Evolutionary conservation across 2,113 vertebrate species (phyloP).

Genomic region (Scalopus aquaticus): DNA sequence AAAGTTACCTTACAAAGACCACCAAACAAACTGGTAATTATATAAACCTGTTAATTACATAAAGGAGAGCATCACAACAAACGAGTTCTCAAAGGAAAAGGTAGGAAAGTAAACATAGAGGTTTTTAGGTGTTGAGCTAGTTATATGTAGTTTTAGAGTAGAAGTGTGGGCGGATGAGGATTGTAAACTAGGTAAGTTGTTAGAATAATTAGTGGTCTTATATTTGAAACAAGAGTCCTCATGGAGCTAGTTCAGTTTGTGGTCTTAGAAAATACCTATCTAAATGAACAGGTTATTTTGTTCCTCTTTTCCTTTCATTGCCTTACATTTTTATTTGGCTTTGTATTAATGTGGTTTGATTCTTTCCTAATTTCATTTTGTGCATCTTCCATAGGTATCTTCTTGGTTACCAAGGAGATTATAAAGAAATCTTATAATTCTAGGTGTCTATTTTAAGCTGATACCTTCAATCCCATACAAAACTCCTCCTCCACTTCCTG

Average conservation of each 20-base stretch:
- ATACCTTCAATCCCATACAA: neutral
- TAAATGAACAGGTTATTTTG: neutral
- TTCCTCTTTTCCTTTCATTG: neutral
- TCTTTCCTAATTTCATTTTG: neutral
- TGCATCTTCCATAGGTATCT: neutral
- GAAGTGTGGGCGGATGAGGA: neutral
- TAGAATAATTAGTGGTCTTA: neutral
- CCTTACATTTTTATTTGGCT: neutral
- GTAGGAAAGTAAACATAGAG: neutral
- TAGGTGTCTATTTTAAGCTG: neutral
- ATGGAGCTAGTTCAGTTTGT: neutral
- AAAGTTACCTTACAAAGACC: neutral
- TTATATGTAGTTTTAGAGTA: neutral
- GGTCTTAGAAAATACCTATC: neutral
- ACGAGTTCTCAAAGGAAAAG: neutral
- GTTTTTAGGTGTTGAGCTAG: neutral
- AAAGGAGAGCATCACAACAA: neutral
- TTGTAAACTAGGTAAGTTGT: neutral
- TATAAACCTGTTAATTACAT: neutral
- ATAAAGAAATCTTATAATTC: neutral
- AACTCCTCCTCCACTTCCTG: neutral
- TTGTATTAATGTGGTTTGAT: neutral
- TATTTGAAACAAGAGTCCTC: neutral
- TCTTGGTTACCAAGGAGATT: neutral
- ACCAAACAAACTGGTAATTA: neutral